Evolutionary conservation across 2,888 invertebrate species (phyloP).

Genomic region (Linnaemya tessellans): DNA sequence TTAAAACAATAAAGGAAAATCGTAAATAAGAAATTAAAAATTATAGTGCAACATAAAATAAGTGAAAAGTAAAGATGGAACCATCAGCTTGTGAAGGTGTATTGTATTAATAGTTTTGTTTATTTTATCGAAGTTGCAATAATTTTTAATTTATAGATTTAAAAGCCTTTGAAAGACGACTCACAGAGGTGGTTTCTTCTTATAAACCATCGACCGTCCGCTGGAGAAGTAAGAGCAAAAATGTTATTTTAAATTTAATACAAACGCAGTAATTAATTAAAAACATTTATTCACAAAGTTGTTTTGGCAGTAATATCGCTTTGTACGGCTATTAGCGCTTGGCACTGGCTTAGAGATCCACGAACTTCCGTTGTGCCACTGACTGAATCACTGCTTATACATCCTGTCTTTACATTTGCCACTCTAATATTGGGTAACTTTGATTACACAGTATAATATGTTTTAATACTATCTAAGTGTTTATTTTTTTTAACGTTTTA

Average conservation of each 20-base stretch:
- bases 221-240: constrained; percentile 93
- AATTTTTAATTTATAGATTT: constrained; percentile 87
- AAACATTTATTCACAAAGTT: constrained; percentile 85
- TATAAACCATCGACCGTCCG: constrained; percentile 96
- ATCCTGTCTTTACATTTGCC: constrained; percentile 96
- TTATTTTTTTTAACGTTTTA: constrained; percentile 81
- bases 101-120: constrained; percentile 15
- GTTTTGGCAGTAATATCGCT: constrained; percentile 93
- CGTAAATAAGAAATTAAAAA: background rate
- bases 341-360: constrained; percentile 98
- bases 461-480: constrained; percentile 1
- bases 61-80: constrained; percentile 84
- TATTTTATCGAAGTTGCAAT: background rate
- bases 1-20: background rate
- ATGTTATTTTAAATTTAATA: background rate
- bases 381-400: constrained; percentile 95
- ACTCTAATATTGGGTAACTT: constrained; percentile 90
- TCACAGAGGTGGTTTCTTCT: constrained; percentile 98
- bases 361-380: constrained; percentile 95
- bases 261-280: background rate
- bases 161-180: constrained; percentile 97
- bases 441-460: background rate
- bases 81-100: constrained; percentile 96
- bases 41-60: constrained; percentile 10
- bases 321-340: constrained; percentile 96